Conservation (phyloP, 1,140 invertebrate genomes). For the Drosophila rhopaloa region DNA sequence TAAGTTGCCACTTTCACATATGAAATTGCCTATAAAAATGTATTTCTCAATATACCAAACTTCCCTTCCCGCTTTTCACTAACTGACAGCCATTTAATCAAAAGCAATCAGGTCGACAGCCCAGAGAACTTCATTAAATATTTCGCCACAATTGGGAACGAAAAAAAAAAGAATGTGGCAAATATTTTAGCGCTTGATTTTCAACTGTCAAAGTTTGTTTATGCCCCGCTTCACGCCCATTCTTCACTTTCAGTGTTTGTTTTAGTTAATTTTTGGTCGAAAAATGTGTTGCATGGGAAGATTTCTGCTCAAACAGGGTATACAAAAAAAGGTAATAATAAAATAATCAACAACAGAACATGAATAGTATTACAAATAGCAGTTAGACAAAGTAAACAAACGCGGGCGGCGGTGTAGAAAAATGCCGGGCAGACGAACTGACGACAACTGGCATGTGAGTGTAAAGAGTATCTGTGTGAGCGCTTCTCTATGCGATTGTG, state of each 20-base stretch:
- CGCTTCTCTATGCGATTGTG: constrained; percentile 8
- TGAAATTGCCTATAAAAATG: not conserved
- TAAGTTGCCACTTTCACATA: not conserved
- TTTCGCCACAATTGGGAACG: constrained; percentile 63
- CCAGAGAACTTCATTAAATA: constrained; percentile 73
- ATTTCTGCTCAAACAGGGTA: constrained; percentile 64
- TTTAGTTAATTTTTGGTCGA: constrained; percentile 68
- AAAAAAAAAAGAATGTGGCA: constrained; percentile 38
- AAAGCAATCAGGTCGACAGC: constrained; percentile 48
- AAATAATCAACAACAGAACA: constrained; percentile 78
- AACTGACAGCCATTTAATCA: constrained; percentile 62
- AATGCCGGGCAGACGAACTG: constrained; percentile 62
- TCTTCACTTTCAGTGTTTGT: constrained; percentile 44
- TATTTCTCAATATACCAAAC: not conserved
- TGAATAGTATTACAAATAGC: constrained; percentile 75
- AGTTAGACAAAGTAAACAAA: constrained; percentile 77
- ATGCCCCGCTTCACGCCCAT: not conserved
- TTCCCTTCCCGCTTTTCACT: constrained; percentile 11
- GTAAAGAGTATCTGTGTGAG: constrained; percentile 28
- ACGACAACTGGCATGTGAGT: constrained; percentile 67
- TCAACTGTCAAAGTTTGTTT: constrained; percentile 71
- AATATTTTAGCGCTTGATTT: constrained; percentile 63
- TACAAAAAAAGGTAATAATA: constrained; percentile 68
- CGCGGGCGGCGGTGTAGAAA: constrained; percentile 8
- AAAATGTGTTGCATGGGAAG: constrained; percentile 72